phyloP scores from a whole-genome alignment of 2,797 vertebrate species.

The Antennarius maculatus region DNA sequence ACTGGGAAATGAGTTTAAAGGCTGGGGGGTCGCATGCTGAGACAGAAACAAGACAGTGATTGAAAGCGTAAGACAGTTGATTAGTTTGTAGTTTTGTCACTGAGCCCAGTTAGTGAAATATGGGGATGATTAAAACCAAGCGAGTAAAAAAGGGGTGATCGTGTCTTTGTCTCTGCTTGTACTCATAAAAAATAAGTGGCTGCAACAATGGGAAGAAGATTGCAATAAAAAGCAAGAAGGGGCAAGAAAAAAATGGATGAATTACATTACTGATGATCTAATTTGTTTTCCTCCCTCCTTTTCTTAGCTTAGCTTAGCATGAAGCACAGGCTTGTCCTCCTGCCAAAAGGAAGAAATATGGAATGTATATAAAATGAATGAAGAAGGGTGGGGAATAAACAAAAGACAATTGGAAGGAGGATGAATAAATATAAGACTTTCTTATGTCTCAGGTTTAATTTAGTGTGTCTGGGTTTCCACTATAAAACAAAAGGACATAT shows the following conservation, averaged over 20 bases:
- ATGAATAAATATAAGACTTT: constrained; percentile 11
- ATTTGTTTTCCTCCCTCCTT: neutral
- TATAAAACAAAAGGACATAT: neutral
- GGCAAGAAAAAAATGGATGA: neutral
- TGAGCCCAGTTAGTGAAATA: constrained; percentile 34
- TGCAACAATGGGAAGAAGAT: constrained; percentile 18
- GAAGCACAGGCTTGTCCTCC: neutral
- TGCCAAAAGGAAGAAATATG: too few species aligned
- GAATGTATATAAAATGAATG: too few species aligned
- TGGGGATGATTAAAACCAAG: constrained; percentile 37
- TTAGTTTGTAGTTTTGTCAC: constrained; percentile 26
- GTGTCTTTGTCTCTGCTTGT: constrained; percentile 11
- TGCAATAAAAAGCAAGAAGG: constrained; percentile 11
- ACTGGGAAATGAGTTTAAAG: constrained; percentile 1
- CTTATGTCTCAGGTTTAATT: neutral
- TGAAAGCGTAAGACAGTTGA: constrained; percentile 34
- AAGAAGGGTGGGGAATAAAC: neutral
- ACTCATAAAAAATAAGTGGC: constrained; percentile 23
- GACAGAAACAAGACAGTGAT: constrained; percentile 34
- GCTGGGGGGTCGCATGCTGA: constrained; percentile 19
- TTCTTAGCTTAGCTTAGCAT: neutral
- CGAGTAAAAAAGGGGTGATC: constrained; percentile 39
- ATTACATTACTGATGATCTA: neutral
- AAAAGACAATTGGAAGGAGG: neutral
- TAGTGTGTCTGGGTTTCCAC: neutral